These are phyloP conservation scores for Hirundo rustica DNA, from an alignment of 2,797 vertebrate species.

Conservation along the genomic window DNA sequence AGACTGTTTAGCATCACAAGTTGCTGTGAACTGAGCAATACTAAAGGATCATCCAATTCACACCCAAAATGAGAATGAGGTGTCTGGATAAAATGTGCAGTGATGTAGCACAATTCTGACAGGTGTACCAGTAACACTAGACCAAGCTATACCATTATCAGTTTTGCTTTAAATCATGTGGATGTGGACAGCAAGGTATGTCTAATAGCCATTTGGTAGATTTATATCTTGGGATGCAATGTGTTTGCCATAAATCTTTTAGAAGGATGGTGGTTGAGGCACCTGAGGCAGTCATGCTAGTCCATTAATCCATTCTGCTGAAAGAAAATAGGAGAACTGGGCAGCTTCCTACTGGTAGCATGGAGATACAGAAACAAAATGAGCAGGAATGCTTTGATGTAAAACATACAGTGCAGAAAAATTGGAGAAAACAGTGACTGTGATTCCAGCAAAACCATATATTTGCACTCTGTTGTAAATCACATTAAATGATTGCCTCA, in stretches of 20 bases:
- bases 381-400: neutral
- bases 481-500: neutral
- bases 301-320: neutral
- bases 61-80: neutral
- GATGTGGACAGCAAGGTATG: constrained; percentile 43
- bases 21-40: neutral
- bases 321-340: neutral
- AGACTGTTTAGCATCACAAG: neutral
- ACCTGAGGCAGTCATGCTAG: constrained; percentile 9
- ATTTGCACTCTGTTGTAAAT: neutral
- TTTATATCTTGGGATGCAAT: constrained; percentile 17
- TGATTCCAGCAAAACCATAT: neutral
- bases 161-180: constrained; percentile 40
- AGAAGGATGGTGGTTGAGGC: constrained; percentile 15
- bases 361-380: neutral
- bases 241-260: constrained; percentile 54
- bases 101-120: neutral
- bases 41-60: neutral
- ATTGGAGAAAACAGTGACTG: neutral
- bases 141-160: neutral
- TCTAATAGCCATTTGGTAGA: constrained; percentile 49
- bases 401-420: neutral
- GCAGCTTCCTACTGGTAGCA: neutral
- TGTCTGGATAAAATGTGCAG: neutral
- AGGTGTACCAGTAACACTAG: neutral